A percentile compares a stretch with the other conserved stretches of the same genome.
Evolutionary conservation across 2,888 invertebrate species (phyloP).

Genomic region (Tenthredo scrophulariae): DNA sequence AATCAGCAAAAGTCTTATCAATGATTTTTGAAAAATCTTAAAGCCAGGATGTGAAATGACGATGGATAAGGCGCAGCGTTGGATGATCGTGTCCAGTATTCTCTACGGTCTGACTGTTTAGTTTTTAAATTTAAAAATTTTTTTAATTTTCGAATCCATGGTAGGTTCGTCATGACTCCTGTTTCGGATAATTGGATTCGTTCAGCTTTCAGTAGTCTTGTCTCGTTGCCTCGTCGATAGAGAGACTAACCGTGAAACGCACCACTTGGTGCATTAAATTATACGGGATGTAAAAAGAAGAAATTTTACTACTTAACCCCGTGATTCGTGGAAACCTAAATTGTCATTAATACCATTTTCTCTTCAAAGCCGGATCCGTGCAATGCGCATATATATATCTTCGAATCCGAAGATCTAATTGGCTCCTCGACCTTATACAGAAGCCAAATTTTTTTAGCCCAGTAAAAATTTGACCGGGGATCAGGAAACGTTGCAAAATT

Average conservation of each 20-base stretch:
- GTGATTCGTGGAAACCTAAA: slow-evolving; percentile 24
- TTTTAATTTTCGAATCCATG: neutral
- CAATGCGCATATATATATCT: too few relatives aligned
- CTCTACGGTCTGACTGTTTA: neutral
- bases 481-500: neutral
- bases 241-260: slow-evolving; percentile 34
- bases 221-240: neutral
- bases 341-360: neutral
- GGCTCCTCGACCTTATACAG: neutral
- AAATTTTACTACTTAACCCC: slow-evolving; percentile 13
- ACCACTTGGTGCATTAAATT: slow-evolving; percentile 6
- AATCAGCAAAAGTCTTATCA: too few relatives aligned
- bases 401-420: too few relatives aligned
- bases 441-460: neutral
- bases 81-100: neutral
- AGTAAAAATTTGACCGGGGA: neutral
- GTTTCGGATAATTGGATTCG: neutral
- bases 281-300: neutral
- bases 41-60: neutral
- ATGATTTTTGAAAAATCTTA: neutral
- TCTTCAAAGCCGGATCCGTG: neutral
- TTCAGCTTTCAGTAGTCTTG: neutral
- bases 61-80: neutral
- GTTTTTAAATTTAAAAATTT: neutral
- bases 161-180: neutral